These are phyloP conservation scores for Zoanthus solanderi DNA, from an alignment of 92 coral and sea anemone genomes.

Conservation along the genomic window DNA sequence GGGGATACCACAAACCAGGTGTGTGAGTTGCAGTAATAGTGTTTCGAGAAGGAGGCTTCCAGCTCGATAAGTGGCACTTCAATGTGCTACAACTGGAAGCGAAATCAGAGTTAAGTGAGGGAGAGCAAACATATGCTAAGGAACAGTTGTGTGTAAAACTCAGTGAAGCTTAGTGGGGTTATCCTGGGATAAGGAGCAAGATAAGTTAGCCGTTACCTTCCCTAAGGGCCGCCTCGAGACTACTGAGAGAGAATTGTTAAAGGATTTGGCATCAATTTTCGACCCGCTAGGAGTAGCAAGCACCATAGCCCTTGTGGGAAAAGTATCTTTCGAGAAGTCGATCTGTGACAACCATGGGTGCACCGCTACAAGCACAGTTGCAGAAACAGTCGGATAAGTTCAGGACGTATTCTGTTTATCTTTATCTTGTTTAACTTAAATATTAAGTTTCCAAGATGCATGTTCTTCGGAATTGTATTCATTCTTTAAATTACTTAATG, in stretches of 20 bases:
- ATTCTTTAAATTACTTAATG: slow-evolving; percentile 23
- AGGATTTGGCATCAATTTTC: slow-evolving; percentile 43
- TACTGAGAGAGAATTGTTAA: slow-evolving; percentile 42
- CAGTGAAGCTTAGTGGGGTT: slow-evolving; percentile 61
- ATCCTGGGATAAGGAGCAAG: slow-evolving; percentile 1
- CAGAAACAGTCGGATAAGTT: slow-evolving; percentile 43
- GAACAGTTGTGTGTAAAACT: slow-evolving; percentile 60
- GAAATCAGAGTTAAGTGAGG: background rate
- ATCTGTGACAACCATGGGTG: slow-evolving; percentile 60
- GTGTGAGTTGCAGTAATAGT: slow-evolving; percentile 47
- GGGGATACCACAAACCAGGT: slow-evolving; percentile 57
- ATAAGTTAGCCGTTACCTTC: slow-evolving; percentile 37
- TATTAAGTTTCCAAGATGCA: too few species aligned
- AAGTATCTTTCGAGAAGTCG: slow-evolving; percentile 25
- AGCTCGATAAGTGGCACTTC: background rate
- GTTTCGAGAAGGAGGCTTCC: slow-evolving; percentile 64
- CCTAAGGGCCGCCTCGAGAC: slow-evolving; percentile 39
- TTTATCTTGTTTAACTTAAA: too few species aligned
- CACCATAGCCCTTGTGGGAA: slow-evolving; percentile 48
- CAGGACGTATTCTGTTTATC: background rate
- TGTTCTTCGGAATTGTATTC: too few species aligned
- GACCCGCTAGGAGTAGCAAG: slow-evolving; percentile 56
- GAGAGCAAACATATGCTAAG: slow-evolving; percentile 55
- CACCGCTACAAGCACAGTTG: slow-evolving; percentile 2
- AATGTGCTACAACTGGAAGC: slow-evolving; percentile 68